phyloP scores from a whole-genome alignment of 2,797 vertebrate genomes.

The Tarsius wallacei region DNA sequence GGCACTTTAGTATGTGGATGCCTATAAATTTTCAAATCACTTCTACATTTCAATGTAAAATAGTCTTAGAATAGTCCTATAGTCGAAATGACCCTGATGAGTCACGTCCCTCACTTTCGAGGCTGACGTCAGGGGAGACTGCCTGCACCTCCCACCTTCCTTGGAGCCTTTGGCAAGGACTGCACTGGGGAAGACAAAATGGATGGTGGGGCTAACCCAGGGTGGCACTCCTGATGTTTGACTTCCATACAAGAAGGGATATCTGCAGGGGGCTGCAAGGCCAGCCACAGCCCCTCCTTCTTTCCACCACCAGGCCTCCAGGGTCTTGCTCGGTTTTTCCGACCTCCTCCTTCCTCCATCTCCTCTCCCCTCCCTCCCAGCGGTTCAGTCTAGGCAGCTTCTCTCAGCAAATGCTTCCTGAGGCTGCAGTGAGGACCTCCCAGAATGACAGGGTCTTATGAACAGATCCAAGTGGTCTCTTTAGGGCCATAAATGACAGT shows the following conservation, averaged over 20 bases:
- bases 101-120: slow-evolving; percentile 67
- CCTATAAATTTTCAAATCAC: background rate
- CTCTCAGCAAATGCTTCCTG: slow-evolving; percentile 46
- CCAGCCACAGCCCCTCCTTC: background rate
- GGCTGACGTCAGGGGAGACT: slow-evolving; percentile 71
- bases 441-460: slow-evolving; percentile 26
- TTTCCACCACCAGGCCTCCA: background rate
- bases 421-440: slow-evolving; percentile 67
- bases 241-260: background rate
- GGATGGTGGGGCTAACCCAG: background rate
- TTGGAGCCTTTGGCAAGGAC: slow-evolving; percentile 27
- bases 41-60: slow-evolving; percentile 63
- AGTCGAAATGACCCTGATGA: slow-evolving; percentile 71
- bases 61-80: background rate
- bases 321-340: background rate
- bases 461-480: slow-evolving; percentile 23
- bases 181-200: slow-evolving; percentile 2
- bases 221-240: background rate
- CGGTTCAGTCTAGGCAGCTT: slow-evolving; percentile 62
- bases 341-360: background rate
- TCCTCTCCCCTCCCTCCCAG: background rate
- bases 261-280: background rate
- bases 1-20: background rate
- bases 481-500: slow-evolving; percentile 40
- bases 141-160: slow-evolving; percentile 47